Evolutionary conservation across 2,113 vertebrate genomes (phyloP).

Genomic region (Tricholaema leucomelas): DNA sequence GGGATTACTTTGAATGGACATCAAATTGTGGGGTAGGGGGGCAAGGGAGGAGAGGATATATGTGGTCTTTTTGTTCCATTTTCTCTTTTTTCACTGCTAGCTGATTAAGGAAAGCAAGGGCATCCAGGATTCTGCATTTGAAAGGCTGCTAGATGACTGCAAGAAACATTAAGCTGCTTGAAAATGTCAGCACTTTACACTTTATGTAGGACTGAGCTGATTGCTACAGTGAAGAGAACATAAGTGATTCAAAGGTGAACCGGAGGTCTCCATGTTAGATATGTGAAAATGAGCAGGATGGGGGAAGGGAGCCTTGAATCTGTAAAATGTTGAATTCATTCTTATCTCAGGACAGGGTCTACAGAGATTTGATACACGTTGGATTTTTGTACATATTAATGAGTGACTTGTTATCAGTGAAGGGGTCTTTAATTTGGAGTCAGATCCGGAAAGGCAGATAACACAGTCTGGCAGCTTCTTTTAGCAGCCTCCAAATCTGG

Average conservation of each 20-base stretch:
- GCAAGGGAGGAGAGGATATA: not conserved
- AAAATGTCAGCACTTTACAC: slow-evolving; percentile 68
- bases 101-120: slow-evolving; percentile 64
- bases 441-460: not conserved
- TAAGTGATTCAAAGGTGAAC: slow-evolving; percentile 70
- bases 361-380: not conserved
- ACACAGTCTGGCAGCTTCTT: not conserved
- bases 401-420: not conserved
- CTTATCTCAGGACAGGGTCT: not conserved
- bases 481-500: not conserved
- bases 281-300: not conserved
- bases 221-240: slow-evolving; percentile 60
- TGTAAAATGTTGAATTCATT: not conserved
- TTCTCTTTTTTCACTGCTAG: slow-evolving; percentile 16
- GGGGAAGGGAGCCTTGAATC: slow-evolving; percentile 15
- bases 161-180: slow-evolving; percentile 66
- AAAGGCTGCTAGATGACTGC: slow-evolving; percentile 64
- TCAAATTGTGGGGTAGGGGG: not conserved
- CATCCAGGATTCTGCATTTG: slow-evolving; percentile 63
- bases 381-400: not conserved
- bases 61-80: not conserved
- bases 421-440: not conserved
- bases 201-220: slow-evolving; percentile 66
- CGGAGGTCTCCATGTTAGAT: slow-evolving; percentile 44
- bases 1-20: not conserved